Base-by-base conservation (phyloP, 1,140 invertebrate genomes). In the Apocrypta bakeri region DNA sequence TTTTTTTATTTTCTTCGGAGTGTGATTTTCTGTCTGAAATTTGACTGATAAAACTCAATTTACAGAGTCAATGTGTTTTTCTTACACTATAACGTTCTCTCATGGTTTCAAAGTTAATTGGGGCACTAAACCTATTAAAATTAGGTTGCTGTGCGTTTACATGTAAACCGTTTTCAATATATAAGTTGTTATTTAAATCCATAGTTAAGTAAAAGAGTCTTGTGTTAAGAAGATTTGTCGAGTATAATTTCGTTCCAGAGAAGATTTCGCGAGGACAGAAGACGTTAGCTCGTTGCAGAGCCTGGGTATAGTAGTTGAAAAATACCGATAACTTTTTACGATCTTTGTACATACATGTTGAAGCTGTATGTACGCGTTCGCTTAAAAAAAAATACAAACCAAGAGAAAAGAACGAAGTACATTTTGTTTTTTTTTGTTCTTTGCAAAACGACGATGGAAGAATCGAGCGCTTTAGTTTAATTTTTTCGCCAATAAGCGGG, bases 1-100 rank as follows among this genome's bases (percentile, higher is more conserved):
- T 25, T 42, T 73, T 27, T 11, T 40, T 7, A 12, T 27, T 73
- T 73, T n/a, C 17, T 27, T 73, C 1, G 42, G n/a, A 72, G 31
- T 14, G 21, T 72, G 25, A 72, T 40, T 40, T 17, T 37, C 24
- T 72, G 17, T 72, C 21, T 72, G 21, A 72, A 72, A 72, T 72
- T 40, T 40, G 9, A 24, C 37, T 25, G 37, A 42, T 42, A 42
- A 73, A 48, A 56, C 21, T 56, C 48, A 17, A 48, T 11, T 48
- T 17, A 56, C 21, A 17, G 42, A 48, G 21, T 56, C 48, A 17
- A 56, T 56, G 48, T 48, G 14, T 4, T 56, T 17, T 7, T 56
- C 14, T 21, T 17, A 48, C 42, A 48, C 42, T 1, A 17, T 48
- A 21, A 7, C 21, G 48, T 56, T 56, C 48, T 56, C 48, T 4